Evolutionary conservation across 2,888 invertebrate genomes (phyloP).

Genomic region (Spicauda simplicius): DNA sequence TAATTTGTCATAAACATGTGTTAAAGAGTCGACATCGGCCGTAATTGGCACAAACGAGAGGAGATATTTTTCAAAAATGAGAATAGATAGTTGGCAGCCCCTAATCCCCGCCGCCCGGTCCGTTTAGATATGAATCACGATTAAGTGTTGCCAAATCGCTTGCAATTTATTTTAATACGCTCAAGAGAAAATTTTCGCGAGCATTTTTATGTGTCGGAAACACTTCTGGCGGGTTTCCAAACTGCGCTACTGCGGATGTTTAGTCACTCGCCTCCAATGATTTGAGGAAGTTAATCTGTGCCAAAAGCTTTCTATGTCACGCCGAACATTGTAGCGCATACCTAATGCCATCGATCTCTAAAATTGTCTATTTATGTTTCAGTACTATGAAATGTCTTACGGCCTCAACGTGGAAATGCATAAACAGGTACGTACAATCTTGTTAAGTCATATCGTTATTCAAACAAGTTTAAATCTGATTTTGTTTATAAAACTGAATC

Average conservation of each 20-base stretch:
- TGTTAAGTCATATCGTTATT: constrained; percentile 1
- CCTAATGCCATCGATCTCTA: constrained; percentile 52
- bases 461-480: constrained; percentile 26
- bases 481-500: constrained; percentile 12
- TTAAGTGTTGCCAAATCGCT: constrained; percentile 85
- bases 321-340: constrained; percentile 60
- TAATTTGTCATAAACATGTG: constrained; percentile 37
- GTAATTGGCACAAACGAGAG: constrained; percentile 41
- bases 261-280: constrained; percentile 79
- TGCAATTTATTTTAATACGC: constrained; percentile 84
- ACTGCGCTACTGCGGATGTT: constrained; percentile 79
- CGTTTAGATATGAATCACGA: constrained; percentile 81
- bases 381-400: constrained; percentile 99
- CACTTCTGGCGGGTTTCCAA: constrained; percentile 79
- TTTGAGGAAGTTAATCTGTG: constrained; percentile 80
- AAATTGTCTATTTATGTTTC: constrained; percentile 85
- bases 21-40: constrained; percentile 24
- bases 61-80: constrained; percentile 53
- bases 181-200: constrained; percentile 79
- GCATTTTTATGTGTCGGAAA: constrained; percentile 83
- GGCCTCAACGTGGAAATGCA: constrained; percentile 99
- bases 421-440: constrained; percentile 91
- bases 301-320: constrained; percentile 76
- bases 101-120: constrained; percentile 74
- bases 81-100: constrained; percentile 66